A percentile compares a stretch with the other conserved stretches of the same genome.
phyloP scores from a whole-genome alignment of 2,888 invertebrate genomes.

The Tholera decimalis region DNA sequence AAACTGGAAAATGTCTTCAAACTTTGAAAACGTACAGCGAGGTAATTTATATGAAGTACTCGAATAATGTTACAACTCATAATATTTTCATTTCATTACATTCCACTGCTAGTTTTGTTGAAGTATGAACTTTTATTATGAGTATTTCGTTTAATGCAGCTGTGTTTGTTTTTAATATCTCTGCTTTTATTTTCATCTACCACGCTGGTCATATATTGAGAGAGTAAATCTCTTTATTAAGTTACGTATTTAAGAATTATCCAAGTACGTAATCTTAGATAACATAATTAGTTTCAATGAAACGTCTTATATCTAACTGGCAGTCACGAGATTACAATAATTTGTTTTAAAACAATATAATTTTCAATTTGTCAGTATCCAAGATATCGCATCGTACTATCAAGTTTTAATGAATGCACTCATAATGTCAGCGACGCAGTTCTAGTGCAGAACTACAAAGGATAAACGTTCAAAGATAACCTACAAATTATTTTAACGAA shows the following conservation, averaged over 20 bases:
- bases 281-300: too few species aligned
- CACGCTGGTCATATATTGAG: not conserved
- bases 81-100: constrained; percentile 67
- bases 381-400: too few species aligned
- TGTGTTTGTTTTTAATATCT: constrained; percentile 36
- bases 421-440: not conserved
- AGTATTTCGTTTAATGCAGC: constrained; percentile 51
- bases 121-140: constrained; percentile 51
- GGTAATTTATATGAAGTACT: constrained; percentile 42
- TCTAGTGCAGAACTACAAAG: not conserved
- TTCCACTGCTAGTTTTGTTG: constrained; percentile 44
- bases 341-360: too few species aligned
- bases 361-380: too few species aligned
- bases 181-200: constrained; percentile 11
- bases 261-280: too few species aligned
- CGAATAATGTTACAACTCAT: constrained; percentile 48
- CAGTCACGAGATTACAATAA: too few species aligned
- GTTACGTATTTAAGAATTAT: too few species aligned
- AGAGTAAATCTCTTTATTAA: not conserved
- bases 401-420: too few species aligned
- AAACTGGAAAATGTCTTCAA: constrained; percentile 54
- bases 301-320: too few species aligned
- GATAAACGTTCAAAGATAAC: not conserved
- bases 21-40: constrained; percentile 43
- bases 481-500: not conserved